Evolutionary conservation across 2,797 vertebrate species (phyloP).

Genomic region (Podarcis siculus): DNA sequence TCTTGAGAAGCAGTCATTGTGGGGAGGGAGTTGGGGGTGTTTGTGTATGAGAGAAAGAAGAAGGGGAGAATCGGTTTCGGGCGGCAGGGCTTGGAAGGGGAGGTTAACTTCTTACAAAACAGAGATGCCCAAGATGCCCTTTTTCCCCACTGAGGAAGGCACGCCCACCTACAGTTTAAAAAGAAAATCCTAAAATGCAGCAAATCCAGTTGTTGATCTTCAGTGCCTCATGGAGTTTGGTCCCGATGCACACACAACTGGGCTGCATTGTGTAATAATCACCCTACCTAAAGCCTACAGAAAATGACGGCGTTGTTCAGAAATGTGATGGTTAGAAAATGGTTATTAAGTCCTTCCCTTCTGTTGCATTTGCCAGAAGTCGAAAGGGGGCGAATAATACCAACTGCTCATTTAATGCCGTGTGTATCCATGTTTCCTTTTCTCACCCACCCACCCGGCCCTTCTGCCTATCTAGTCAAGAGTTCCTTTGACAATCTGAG

Average conservation of each 20-base stretch:
- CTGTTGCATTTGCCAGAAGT: conserved; percentile 63
- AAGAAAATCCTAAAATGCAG: background rate
- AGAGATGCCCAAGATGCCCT: too few relatives aligned
- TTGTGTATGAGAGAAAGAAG: too few relatives aligned
- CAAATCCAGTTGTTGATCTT: background rate
- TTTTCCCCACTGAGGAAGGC: background rate
- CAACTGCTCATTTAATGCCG: conserved; percentile 69
- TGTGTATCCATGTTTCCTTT: conserved; percentile 30
- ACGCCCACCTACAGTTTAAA: background rate
- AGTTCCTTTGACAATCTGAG: conserved; percentile 69
- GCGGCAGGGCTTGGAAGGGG: too few relatives aligned
- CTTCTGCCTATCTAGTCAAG: conserved; percentile 66
- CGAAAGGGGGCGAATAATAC: conserved; percentile 56
- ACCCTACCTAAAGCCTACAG: background rate
- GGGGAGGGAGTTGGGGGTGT: too few relatives aligned
- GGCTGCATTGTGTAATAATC: too few relatives aligned
- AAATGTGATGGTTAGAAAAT: background rate
- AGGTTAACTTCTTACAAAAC: too few relatives aligned
- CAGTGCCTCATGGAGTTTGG: background rate
- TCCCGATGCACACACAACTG: background rate
- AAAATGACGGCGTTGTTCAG: background rate
- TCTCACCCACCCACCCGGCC: conserved; percentile 7
- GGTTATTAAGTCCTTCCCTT: conserved; percentile 26
- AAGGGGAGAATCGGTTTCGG: too few relatives aligned
- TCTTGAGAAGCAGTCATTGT: background rate